Evolutionary conservation across 2,797 vertebrate genomes (phyloP).

Genomic region (Distichodus sexfasciatus): DNA sequence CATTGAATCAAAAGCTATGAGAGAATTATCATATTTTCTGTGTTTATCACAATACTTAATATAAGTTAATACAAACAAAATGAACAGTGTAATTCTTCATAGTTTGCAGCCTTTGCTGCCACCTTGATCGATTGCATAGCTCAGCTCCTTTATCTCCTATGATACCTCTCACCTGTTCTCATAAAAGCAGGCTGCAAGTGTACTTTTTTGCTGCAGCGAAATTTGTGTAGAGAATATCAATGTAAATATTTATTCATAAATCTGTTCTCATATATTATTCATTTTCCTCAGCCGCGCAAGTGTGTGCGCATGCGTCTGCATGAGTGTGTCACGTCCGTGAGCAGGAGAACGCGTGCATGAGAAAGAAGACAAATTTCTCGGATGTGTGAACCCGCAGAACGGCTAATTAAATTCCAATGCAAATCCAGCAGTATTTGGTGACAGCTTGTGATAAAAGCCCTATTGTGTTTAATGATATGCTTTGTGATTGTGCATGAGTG

Average conservation of each 20-base stretch:
- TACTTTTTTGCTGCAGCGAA: not conserved
- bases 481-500: constrained; percentile 79
- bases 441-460: constrained; percentile 81
- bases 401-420: constrained; percentile 83
- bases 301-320: constrained; percentile 24
- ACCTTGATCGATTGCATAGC: constrained; percentile 8
- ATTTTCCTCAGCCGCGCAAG: constrained; percentile 22
- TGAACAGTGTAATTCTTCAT: not conserved
- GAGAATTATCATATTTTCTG: too few relatives aligned
- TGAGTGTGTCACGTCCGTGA: constrained; percentile 29
- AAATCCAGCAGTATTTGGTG: constrained; percentile 80
- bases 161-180: constrained; percentile 25
- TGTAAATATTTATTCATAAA: constrained; percentile 43
- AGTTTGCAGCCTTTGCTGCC: constrained; percentile 19
- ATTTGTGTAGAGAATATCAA: constrained; percentile 19
- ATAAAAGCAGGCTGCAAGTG: not conserved
- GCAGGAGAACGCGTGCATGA: constrained; percentile 44
- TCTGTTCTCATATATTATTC: constrained; percentile 41
- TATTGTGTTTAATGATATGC: constrained; percentile 84
- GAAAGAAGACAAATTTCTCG: constrained; percentile 70
- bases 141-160: constrained; percentile 19
- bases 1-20: too few relatives aligned
- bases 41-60: too few relatives aligned
- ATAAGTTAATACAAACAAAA: not conserved
- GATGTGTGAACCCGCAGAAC: constrained; percentile 73